Evolutionary conservation across 2,888 invertebrate genomes (phyloP).

Genomic region (Strigamia maritima): DNA sequence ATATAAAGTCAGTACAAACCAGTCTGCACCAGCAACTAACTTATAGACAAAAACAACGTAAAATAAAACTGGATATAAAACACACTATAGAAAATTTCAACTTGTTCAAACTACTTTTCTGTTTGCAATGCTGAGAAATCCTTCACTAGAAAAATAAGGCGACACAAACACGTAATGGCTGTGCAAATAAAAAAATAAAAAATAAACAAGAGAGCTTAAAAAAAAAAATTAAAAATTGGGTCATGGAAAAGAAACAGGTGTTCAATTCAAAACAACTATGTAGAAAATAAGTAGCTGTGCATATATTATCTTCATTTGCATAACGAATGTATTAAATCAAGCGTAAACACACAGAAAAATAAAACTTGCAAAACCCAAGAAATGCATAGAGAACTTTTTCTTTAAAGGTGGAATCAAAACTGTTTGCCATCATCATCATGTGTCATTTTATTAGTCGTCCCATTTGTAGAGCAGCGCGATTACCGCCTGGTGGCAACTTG

Average conservation of each 20-base stretch:
- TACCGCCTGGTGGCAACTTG: conserved; percentile 25
- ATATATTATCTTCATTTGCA: too few relatives aligned
- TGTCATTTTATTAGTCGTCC: background rate
- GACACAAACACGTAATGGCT: background rate
- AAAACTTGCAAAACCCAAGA: background rate
- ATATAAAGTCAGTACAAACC: background rate
- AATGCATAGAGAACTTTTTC: too few relatives aligned
- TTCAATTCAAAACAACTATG: background rate
- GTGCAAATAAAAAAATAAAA: background rate
- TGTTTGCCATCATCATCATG: background rate
- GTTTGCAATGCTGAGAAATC: background rate
- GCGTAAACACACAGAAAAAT: too few relatives aligned
- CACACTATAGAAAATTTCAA: background rate
- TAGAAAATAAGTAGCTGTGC: too few relatives aligned
- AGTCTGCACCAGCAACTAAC: background rate
- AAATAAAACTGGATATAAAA: background rate
- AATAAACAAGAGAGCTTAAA: background rate
- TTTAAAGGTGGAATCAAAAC: background rate
- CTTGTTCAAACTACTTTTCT: background rate
- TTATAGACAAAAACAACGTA: background rate
- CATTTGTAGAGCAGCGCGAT: background rate
- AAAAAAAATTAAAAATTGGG: background rate
- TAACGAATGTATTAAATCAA: too few relatives aligned
- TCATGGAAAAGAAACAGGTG: background rate
- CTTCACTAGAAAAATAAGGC: background rate